phyloP scores from a whole-genome alignment of 2,888 invertebrate species.

The Liposcelis brunnea region DNA sequence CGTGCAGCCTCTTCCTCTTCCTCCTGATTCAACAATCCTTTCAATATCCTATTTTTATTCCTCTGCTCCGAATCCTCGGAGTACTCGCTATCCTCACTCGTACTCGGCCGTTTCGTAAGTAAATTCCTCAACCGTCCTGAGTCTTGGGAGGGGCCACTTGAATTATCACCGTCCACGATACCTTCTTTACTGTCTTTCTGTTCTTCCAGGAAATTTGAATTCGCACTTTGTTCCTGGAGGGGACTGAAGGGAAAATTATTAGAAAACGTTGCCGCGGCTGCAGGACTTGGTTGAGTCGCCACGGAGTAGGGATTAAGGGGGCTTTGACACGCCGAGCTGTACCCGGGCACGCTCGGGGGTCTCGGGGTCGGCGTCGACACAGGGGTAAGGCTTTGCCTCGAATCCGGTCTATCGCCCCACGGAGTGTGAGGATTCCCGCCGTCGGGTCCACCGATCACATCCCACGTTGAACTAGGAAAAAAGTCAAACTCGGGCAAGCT shows the following conservation, averaged over 20 bases:
- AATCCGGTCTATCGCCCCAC: slow-evolving; percentile 35
- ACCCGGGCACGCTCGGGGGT: slow-evolving; percentile 33
- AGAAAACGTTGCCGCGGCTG: slow-evolving; percentile 30
- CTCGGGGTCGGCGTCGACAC: slow-evolving; percentile 35
- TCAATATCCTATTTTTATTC: slow-evolving; percentile 35
- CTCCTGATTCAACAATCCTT: slow-evolving; percentile 44
- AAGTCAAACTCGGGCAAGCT: slow-evolving; percentile 39
- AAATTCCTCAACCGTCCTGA: slow-evolving; percentile 40
- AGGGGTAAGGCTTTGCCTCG: slow-evolving; percentile 37
- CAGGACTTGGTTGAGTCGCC: slow-evolving; percentile 32
- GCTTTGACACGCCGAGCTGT: slow-evolving; percentile 28
- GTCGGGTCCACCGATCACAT: slow-evolving; percentile 15
- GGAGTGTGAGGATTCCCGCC: slow-evolving; percentile 10
- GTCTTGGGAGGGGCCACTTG: slow-evolving; percentile 26
- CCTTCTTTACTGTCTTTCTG: slow-evolving; percentile 30
- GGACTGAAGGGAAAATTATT: slow-evolving; percentile 36
- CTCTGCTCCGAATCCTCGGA: slow-evolving; percentile 14
- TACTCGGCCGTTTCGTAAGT: slow-evolving; percentile 27
- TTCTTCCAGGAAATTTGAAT: slow-evolving; percentile 21
- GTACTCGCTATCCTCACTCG: slow-evolving; percentile 15
- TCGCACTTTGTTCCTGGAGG: slow-evolving; percentile 27
- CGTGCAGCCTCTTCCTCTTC: slow-evolving; percentile 37
- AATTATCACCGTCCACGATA: slow-evolving; percentile 25
- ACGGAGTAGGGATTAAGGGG: slow-evolving; percentile 28
- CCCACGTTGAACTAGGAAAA: slow-evolving; percentile 46